Evolutionary conservation across 2,113 vertebrate genomes (phyloP).

Genomic region (Ammodytes marinus): DNA sequence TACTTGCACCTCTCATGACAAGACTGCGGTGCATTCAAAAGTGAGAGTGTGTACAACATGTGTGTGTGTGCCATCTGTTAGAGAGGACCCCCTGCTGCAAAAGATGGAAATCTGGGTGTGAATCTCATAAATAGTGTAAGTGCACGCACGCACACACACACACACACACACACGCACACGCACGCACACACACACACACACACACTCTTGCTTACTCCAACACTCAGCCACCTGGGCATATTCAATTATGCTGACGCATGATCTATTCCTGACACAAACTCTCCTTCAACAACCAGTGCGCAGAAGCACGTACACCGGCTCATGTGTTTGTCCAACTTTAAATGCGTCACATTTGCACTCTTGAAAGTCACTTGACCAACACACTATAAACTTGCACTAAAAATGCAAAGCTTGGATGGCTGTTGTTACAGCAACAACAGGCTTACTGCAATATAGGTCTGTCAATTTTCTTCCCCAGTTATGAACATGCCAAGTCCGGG

Average conservation of each 20-base stretch:
- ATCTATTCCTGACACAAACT: constrained; percentile 42
- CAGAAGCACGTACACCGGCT: neutral
- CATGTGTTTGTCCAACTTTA: constrained; percentile 12
- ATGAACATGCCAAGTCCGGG: neutral
- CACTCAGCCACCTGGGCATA: constrained; percentile 54
- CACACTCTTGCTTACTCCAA: constrained; percentile 37
- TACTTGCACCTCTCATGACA: constrained; percentile 13
- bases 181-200: neutral
- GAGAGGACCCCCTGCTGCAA: constrained; percentile 66
- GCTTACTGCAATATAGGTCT: neutral
- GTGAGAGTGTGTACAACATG: constrained; percentile 27
- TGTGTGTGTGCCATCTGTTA: constrained; percentile 73
- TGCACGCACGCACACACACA: constrained; percentile 30
- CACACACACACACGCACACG: constrained; percentile 7
- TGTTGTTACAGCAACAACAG: constrained; percentile 9
- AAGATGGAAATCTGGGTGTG: constrained; percentile 76
- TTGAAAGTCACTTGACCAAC: constrained; percentile 25
- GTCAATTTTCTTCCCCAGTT: neutral
- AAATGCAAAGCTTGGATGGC: constrained; percentile 7
- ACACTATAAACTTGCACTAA: constrained; percentile 7
- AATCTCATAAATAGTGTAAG: constrained; percentile 78
- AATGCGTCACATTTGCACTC: constrained; percentile 12
- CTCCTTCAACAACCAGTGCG: neutral
- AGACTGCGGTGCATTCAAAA: constrained; percentile 12
- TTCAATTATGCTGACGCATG: constrained; percentile 66